phyloP scores from a whole-genome alignment of 2,113 vertebrate genomes.

The Chionis minor region DNA sequence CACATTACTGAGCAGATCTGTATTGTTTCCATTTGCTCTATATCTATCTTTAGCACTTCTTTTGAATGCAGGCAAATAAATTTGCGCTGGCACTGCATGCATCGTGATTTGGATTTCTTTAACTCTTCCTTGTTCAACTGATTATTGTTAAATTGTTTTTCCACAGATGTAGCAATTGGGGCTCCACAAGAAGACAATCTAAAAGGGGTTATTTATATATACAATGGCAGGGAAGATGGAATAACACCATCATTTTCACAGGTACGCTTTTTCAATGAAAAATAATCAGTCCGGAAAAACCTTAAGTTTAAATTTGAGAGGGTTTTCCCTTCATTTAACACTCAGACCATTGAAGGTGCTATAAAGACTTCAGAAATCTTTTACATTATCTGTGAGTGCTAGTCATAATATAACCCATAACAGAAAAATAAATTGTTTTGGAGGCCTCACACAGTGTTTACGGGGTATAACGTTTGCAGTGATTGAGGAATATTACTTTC shows the following conservation, averaged over 20 bases:
- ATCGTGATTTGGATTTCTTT: background rate
- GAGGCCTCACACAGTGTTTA: background rate
- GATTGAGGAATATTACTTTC: background rate
- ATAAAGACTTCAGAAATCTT: background rate
- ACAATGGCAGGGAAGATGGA: conserved; percentile 83
- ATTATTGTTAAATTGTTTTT: background rate
- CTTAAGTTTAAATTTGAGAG: background rate
- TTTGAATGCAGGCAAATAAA: background rate
- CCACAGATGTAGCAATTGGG: conserved; percentile 85
- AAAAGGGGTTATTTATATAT: conserved; percentile 85
- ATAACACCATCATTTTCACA: conserved; percentile 80
- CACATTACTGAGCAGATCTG: background rate
- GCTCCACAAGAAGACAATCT: conserved; percentile 86
- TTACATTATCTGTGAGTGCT: background rate
- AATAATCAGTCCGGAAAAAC: background rate
- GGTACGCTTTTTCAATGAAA: conserved; percentile 50
- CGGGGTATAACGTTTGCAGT: background rate
- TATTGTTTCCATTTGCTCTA: background rate
- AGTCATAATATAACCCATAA: background rate
- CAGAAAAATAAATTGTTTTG: background rate
- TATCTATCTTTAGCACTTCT: background rate
- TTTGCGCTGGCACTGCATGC: background rate
- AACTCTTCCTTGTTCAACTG: background rate
- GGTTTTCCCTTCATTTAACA: background rate
- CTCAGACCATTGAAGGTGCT: background rate